These are phyloP conservation scores for Aquatica leii DNA, from an alignment of 2,888 invertebrate genomes.

Conservation along the genomic window DNA sequence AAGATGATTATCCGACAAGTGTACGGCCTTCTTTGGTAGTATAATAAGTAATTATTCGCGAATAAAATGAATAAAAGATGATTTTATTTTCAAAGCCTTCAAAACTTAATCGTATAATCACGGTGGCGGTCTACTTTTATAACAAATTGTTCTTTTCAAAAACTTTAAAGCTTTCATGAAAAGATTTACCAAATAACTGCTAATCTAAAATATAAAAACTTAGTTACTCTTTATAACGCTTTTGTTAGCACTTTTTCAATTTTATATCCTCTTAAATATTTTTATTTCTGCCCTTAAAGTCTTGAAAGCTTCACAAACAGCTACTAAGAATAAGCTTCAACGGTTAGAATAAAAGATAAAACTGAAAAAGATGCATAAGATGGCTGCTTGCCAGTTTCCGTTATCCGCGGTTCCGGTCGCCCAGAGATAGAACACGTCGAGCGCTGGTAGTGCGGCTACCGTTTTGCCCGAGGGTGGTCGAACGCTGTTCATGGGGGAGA, in stretches of 20 bases:
- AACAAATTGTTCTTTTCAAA: constrained; percentile 8
- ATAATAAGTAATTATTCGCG: constrained; percentile 6
- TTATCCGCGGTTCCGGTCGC: constrained; percentile 47
- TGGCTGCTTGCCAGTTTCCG: constrained; percentile 51
- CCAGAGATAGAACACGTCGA: constrained; percentile 45
- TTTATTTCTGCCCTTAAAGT: constrained; percentile 43
- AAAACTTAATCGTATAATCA: constrained; percentile 1
- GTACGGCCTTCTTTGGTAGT: background rate
- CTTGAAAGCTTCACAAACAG: constrained; percentile 44
- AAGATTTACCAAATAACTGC: constrained; percentile 11
- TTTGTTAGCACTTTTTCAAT: constrained; percentile 40
- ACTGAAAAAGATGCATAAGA: constrained; percentile 48
- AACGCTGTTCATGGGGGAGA: constrained; percentile 20
- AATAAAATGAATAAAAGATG: constrained; percentile 8
- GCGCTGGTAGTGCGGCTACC: constrained; percentile 35
- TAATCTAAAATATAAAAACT: constrained; percentile 26
- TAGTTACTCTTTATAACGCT: constrained; percentile 23
- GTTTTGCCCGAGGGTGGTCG: constrained; percentile 33
- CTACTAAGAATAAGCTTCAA: constrained; percentile 38
- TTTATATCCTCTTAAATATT: constrained; percentile 42
- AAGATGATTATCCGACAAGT: background rate
- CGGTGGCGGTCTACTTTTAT: constrained; percentile 1
- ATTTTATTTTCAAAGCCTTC: constrained; percentile 3
- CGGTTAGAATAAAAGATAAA: constrained; percentile 43
- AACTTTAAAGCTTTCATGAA: constrained; percentile 8